Conservation (phyloP, 2,797 vertebrate species). For the Lerista edwardsae region DNA sequence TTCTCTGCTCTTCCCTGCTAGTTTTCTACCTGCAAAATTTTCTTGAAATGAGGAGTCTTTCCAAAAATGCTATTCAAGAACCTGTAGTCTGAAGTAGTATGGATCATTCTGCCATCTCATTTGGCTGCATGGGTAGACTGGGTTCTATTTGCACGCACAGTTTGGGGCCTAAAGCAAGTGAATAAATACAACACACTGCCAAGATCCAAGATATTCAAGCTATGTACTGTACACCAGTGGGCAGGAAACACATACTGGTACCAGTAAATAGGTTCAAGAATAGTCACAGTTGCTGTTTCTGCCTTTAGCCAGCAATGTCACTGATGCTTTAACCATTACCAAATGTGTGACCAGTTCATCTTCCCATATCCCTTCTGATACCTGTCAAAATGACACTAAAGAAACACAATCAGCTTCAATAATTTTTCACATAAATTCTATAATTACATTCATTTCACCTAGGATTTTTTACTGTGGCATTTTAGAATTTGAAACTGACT, state of each 20-base stretch:
- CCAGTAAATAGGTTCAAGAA: neutral
- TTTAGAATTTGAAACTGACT: neutral
- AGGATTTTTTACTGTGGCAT: neutral
- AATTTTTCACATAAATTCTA: neutral
- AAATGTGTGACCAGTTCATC: neutral
- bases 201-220: slow-evolving; percentile 39
- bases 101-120: neutral
- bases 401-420: too few species aligned
- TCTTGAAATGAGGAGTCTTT: neutral
- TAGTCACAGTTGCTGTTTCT: neutral
- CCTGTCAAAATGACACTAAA: neutral
- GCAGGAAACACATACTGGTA: neutral
- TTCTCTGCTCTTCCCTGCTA: neutral
- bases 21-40: neutral
- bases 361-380: neutral
- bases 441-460: neutral
- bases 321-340: neutral
- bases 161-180: neutral
- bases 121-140: neutral
- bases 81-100: neutral
- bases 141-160: neutral
- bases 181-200: slow-evolving; percentile 31
- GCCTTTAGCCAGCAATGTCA: neutral
- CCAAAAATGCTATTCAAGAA: neutral
- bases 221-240: neutral